Percentiles rank a stretch among this genome's conserved stretches.
Conservation (phyloP, 2,888 invertebrate genomes). For the Panopea generosa region DNA sequence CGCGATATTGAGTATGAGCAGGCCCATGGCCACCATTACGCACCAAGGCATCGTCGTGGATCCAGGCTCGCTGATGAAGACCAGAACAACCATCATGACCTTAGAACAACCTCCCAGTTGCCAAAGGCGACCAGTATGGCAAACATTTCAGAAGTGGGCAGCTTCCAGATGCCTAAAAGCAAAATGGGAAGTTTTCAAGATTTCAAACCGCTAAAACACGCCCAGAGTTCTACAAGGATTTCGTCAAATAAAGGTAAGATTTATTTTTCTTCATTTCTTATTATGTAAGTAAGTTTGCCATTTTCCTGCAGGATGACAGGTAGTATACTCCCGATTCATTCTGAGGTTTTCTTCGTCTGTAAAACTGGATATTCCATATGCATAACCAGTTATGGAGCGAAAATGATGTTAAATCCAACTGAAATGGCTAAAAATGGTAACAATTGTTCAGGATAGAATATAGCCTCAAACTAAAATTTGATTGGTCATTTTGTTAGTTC, state of each 20-base stretch:
- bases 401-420: too few species aligned
- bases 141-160: background rate
- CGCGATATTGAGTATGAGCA: conserved; percentile 24
- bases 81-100: background rate
- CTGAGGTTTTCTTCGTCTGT: too few species aligned
- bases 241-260: conserved; percentile 43
- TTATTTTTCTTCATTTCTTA: background rate
- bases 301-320: background rate
- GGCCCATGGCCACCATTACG: conserved; percentile 20
- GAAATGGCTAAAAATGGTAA: too few species aligned
- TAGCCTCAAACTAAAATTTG: too few species aligned
- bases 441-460: too few species aligned
- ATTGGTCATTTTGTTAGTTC: too few species aligned
- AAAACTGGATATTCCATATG: too few species aligned
- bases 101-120: background rate
- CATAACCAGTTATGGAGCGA: too few species aligned
- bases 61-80: conserved; percentile 5
- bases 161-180: conserved; percentile 47
- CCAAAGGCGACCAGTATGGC: conserved; percentile 20
- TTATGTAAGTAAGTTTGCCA: background rate
- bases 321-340: too few species aligned
- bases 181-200: conserved; percentile 61
- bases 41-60: conserved; percentile 15
- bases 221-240: conserved; percentile 40
- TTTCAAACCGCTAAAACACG: conserved; percentile 40